Evolutionary conservation across 1,140 invertebrate species (phyloP).

Genomic region (Copidosoma floridanum): DNA sequence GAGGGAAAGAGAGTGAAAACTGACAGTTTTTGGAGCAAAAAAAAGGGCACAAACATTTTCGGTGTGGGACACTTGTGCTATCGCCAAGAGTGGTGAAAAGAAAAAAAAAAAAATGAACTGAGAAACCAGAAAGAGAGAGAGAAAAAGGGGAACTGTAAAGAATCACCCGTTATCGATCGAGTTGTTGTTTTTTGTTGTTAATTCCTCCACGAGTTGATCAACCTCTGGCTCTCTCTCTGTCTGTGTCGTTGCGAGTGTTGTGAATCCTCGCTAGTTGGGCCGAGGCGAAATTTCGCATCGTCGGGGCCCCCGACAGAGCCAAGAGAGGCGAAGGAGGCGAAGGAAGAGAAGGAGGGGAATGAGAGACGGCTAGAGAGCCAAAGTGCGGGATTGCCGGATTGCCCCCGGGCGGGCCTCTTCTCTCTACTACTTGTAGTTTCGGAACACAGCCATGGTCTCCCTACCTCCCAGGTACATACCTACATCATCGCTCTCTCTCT

Average conservation of each 20-base stretch:
- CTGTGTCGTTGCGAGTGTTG: no score
- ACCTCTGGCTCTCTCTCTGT: no score
- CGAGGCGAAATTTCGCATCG: no score
- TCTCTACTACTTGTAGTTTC: constrained; percentile 65
- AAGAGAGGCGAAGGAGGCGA: no score
- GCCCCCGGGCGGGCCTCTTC: constrained; percentile 46
- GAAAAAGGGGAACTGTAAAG: no score
- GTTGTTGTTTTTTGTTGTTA: no score
- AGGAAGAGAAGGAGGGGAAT: constrained; percentile 23
- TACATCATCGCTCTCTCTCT: constrained; percentile 51
- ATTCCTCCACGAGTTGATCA: no score
- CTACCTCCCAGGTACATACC: constrained; percentile 63
- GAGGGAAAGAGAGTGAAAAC: constrained; percentile 29
- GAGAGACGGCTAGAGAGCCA: constrained; percentile 19
- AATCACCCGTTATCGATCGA: no score
- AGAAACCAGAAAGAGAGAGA: constrained; percentile 27
- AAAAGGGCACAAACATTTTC: constrained; percentile 6
- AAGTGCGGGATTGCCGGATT: constrained; percentile 35
- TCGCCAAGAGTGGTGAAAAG: constrained; percentile 9
- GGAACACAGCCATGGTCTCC: constrained; percentile 68
- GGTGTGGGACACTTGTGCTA: no score
- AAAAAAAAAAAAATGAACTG: constrained; percentile 3
- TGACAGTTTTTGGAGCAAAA: no score
- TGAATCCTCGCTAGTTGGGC: no score
- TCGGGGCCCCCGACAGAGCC: no score